Base-by-base conservation (phyloP, 2,797 vertebrate genomes). In the Orientallactaga sibirica region DNA sequence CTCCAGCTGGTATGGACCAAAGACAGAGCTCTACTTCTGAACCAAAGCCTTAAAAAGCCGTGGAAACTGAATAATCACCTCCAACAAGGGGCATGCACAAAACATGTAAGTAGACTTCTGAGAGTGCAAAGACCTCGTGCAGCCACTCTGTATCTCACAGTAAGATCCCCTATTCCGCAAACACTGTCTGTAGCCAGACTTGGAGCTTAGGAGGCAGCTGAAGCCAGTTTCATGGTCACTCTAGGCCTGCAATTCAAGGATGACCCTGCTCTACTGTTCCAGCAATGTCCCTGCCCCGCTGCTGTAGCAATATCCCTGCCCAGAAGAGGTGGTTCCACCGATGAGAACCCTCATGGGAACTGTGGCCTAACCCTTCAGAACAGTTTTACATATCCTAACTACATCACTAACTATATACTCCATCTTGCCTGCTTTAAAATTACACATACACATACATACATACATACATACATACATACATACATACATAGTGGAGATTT, bases 261-360 rank as follows among this genome's bases (percentile, higher is more conserved):
- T 5, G 24, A 8, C 37, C n/a, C 71, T 78, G 29, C 15, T 7
- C n/a, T 7, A 2, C 9, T 0, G 0, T 7, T 16, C 24, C 18
- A 12, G 58, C 2, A 0, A 15, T 10, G n/a, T 7, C n/a, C 43
- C 76, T 73, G 48, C 18, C 9, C 41, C 4, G 0, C 9, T 0
- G 0, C 3, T 19, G 22, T 48, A 12, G 58, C 2, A 0, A 15
- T 10, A 27, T 5, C 27, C 43, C 76, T 76, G 48, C 19, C 75
- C 33, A 62, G 67, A 75, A 55, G 73, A 27, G 12, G 61, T n/a
- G 68, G 6, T 6, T 27, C 22, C 4, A n/a, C n/a, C 58, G 19
- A 12, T 19, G 41, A 58, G 16, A 33, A 66, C 24, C 2, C 73
- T 70, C 14, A 0, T 22, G 15, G 29, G 19, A 62, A 70, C 19